phyloP scores from a whole-genome alignment of 2,113 vertebrate species.

The Eptatretus burgeri region DNA sequence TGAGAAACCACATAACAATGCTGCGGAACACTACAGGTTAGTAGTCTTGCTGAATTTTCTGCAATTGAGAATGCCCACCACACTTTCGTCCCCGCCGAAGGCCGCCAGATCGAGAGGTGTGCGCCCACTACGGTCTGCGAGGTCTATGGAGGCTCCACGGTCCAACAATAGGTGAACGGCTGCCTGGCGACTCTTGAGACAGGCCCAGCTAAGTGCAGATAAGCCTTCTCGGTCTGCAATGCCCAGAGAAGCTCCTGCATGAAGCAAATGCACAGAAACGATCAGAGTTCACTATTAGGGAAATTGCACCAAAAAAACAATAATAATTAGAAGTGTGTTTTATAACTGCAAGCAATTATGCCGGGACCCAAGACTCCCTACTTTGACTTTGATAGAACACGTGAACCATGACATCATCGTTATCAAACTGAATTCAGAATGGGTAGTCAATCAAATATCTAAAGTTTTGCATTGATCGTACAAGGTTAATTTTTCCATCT shows the following conservation, averaged over 20 bases:
- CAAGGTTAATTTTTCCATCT: too few species aligned
- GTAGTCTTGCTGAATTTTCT: too few species aligned
- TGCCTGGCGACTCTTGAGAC: slow-evolving; percentile 66
- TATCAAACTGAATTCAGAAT: too few species aligned
- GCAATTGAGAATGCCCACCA: background rate
- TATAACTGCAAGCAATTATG: too few species aligned
- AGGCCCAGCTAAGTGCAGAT: slow-evolving; percentile 76
- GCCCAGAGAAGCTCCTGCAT: slow-evolving; percentile 40
- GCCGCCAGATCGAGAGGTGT: slow-evolving; percentile 76
- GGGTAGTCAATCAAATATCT: too few species aligned
- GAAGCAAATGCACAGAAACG: slow-evolving; percentile 7
- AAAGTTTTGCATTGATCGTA: too few species aligned
- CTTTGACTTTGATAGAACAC: too few species aligned
- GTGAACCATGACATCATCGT: too few species aligned
- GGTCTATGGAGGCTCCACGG: slow-evolving; percentile 58
- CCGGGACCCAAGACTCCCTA: too few species aligned
- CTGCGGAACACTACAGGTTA: too few species aligned
- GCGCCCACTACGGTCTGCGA: slow-evolving; percentile 76
- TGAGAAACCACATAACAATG: background rate
- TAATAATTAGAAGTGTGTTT: too few species aligned
- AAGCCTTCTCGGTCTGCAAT: slow-evolving; percentile 81
- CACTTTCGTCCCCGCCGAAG: slow-evolving; percentile 47
- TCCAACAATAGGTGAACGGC: slow-evolving; percentile 67
- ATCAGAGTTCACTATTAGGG: background rate
- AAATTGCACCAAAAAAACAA: background rate